Conservation (phyloP, 2,888 invertebrate species). For the Clunio marinus region DNA sequence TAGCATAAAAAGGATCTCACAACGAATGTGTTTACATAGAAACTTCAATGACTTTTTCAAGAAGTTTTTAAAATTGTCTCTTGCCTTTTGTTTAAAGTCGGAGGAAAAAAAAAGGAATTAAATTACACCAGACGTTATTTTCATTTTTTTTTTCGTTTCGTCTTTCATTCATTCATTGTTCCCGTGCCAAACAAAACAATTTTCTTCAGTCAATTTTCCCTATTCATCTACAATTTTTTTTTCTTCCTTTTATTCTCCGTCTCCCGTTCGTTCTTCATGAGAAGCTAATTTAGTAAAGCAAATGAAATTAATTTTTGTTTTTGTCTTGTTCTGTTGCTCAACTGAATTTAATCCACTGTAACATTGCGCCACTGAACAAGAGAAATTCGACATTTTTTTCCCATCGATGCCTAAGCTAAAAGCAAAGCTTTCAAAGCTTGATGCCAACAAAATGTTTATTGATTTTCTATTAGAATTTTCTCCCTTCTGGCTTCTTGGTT, state of each 20-base stretch:
- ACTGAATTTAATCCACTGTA: conserved; percentile 5
- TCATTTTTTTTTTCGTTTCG: conserved; percentile 7
- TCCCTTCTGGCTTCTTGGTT: neutral
- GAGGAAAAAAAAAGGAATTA: conserved; percentile 34
- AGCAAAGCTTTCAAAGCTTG: too few relatives aligned
- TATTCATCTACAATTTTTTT: neutral
- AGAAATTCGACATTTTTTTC: neutral
- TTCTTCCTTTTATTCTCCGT: neutral
- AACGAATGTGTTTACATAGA: conserved; percentile 15
- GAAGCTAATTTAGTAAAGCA: conserved; percentile 2
- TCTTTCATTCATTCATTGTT: conserved; percentile 1
- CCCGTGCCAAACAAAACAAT: conserved; percentile 23
- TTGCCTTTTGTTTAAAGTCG: conserved; percentile 25
- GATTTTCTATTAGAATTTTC: neutral
- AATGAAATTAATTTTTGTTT: conserved; percentile 37
- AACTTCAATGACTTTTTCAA: neutral
- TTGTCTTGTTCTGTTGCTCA: conserved; percentile 23
- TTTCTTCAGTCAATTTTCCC: conserved; percentile 32
- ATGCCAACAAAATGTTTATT: neutral
- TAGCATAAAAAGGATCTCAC: neutral
- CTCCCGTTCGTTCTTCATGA: neutral
- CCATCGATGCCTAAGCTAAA: neutral
- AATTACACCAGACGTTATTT: conserved; percentile 34
- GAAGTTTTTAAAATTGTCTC: neutral
- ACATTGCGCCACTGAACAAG: neutral